These are phyloP conservation scores for Cacatua alba DNA, from an alignment of 2,113 vertebrate species.

Conservation along the genomic window DNA sequence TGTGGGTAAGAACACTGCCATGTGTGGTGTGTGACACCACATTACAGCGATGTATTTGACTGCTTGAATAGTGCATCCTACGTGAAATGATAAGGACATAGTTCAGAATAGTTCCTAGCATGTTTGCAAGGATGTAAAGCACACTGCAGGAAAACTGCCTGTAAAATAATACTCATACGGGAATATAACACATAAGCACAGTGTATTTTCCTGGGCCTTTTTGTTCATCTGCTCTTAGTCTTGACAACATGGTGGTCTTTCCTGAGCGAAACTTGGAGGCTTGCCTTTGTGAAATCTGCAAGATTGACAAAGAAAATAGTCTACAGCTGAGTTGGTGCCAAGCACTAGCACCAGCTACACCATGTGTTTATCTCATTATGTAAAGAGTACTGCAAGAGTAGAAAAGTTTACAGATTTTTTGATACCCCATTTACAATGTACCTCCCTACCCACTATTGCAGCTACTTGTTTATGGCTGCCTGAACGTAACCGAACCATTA, in stretches of 20 bases:
- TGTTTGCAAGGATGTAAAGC: not conserved
- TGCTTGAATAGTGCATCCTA: not conserved
- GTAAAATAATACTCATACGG: not conserved
- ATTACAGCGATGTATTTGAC: not conserved
- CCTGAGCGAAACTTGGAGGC: not conserved
- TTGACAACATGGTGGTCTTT: not conserved
- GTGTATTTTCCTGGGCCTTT: not conserved
- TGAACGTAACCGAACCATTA: not conserved
- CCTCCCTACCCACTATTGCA: not conserved
- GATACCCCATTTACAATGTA: not conserved
- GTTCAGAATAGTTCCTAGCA: not conserved
- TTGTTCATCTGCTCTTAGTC: not conserved
- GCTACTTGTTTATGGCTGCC: not conserved
- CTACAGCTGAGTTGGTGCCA: not conserved
- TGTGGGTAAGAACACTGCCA: not conserved
- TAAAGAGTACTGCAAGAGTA: not conserved
- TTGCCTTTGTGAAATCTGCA: not conserved
- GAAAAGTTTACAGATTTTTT: not conserved
- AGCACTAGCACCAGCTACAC: not conserved
- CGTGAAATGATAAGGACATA: not conserved
- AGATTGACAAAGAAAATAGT: not conserved
- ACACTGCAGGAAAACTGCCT: not conserved
- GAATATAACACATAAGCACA: not conserved
- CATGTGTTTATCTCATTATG: not conserved
- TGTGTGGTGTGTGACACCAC: fast-evolving